Percentiles rank a stretch among this genome's conserved stretches.
Evolutionary conservation across 2,888 invertebrate species (phyloP).

Genomic region (Cheilosia pagana): DNA sequence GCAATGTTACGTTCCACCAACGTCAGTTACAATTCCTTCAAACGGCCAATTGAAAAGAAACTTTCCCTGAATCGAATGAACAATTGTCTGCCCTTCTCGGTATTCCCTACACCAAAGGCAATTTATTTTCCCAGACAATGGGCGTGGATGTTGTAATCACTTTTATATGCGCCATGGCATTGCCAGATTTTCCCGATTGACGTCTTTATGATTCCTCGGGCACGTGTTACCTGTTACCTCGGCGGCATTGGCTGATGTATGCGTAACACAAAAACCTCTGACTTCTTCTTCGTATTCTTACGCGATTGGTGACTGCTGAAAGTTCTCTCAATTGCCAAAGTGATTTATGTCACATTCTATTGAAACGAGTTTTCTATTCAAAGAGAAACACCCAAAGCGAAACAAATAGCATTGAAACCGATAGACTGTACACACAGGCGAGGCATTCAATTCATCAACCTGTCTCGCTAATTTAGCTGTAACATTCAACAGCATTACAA

Average conservation of each 20-base stretch:
- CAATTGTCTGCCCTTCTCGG: not conserved
- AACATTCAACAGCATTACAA: conserved; percentile 1
- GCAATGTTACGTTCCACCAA: too few species aligned
- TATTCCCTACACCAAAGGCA: not conserved
- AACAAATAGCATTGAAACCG: conserved; percentile 16
- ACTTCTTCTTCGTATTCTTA: conserved; percentile 17
- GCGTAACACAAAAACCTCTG: conserved; percentile 19
- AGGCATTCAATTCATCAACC: not conserved
- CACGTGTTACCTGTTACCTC: conserved; percentile 25
- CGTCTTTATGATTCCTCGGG: not conserved
- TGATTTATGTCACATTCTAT: conserved; percentile 31
- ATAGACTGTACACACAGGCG: conserved; percentile 1
- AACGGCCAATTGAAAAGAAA: not conserved
- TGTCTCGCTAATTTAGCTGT: not conserved
- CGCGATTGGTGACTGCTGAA: not conserved
- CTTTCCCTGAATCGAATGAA: not conserved
- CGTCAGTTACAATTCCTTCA: too few species aligned
- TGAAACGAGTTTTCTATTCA: conserved; percentile 26
- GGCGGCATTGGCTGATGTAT: not conserved
- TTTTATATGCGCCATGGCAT: not conserved
- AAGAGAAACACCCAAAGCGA: conserved; percentile 7
- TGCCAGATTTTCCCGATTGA: not conserved
- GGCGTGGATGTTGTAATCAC: not conserved
- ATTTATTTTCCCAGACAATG: conserved; percentile 6
- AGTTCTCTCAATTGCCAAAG: not conserved